phyloP scores from a whole-genome alignment of 2,888 invertebrate genomes.

The Oegoconia quadripuncta region DNA sequence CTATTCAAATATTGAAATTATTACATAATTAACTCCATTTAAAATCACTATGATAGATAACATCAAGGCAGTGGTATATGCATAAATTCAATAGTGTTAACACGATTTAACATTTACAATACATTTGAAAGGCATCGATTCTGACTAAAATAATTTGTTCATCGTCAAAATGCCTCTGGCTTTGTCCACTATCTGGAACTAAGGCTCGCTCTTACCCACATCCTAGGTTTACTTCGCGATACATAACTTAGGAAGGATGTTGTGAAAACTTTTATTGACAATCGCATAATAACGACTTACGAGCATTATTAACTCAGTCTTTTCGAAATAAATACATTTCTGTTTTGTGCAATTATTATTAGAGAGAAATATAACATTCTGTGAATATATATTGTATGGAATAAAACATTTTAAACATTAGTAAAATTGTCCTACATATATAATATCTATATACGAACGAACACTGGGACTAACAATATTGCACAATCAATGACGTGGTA shows the following conservation, averaged over 20 bases:
- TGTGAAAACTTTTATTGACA: neutral
- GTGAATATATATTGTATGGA: neutral
- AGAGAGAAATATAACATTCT: neutral
- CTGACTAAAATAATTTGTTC: conserved; percentile 13
- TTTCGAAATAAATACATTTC: conserved; percentile 9
- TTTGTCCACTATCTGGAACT: conserved; percentile 23
- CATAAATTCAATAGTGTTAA: conserved; percentile 46
- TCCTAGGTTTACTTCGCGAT: neutral
- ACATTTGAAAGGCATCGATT: conserved; percentile 32
- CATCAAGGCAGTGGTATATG: conserved; percentile 67
- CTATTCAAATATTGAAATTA: conserved; percentile 46
- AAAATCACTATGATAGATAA: conserved; percentile 52
- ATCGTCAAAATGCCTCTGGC: conserved; percentile 20
- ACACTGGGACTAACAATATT: conserved; percentile 25
- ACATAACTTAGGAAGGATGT: too few species aligned
- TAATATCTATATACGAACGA: conserved; percentile 15
- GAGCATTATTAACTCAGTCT: conserved; percentile 20
- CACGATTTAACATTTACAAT: conserved; percentile 39
- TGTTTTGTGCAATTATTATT: neutral
- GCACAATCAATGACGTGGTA: conserved; percentile 23
- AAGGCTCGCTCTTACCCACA: conserved; percentile 29
- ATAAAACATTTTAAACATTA: conserved; percentile 2
- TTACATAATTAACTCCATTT: conserved; percentile 46
- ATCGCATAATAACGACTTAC: neutral
- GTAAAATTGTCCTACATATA: conserved; percentile 11